phyloP scores from a whole-genome alignment of 2,113 vertebrate genomes.

The Hippocampus barbouri region DNA sequence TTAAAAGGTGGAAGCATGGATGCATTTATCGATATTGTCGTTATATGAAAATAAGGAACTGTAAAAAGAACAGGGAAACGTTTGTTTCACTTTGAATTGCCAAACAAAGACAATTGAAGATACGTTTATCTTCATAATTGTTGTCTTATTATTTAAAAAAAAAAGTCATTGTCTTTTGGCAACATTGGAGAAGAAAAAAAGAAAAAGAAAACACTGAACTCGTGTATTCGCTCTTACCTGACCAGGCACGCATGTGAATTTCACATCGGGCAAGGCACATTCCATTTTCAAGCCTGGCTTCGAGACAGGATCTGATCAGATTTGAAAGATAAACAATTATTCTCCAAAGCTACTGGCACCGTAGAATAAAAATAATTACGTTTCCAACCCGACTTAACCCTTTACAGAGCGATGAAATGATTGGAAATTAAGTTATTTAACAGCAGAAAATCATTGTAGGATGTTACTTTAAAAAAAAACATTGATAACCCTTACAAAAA shows the following conservation, averaged over 20 bases:
- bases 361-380: background rate
- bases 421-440: background rate
- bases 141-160: background rate
- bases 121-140: background rate
- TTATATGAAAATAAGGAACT: too few species aligned
- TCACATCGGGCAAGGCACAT: background rate
- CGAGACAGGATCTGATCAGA: background rate
- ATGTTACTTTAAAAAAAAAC: background rate
- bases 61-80: too few species aligned
- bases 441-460: background rate
- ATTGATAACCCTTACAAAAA: background rate
- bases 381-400: background rate
- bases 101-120: background rate
- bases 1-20: too few species aligned
- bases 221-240: conserved; percentile 19
- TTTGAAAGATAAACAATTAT: background rate
- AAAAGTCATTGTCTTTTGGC: background rate
- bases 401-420: background rate
- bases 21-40: too few species aligned
- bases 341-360: background rate
- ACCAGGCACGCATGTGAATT: rapidly evolving
- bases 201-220: background rate
- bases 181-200: background rate
- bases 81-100: background rate
- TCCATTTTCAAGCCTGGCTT: rapidly evolving